phyloP scores from a whole-genome alignment of 1,140 invertebrate genomes.

The Chlorops oryzae region DNA sequence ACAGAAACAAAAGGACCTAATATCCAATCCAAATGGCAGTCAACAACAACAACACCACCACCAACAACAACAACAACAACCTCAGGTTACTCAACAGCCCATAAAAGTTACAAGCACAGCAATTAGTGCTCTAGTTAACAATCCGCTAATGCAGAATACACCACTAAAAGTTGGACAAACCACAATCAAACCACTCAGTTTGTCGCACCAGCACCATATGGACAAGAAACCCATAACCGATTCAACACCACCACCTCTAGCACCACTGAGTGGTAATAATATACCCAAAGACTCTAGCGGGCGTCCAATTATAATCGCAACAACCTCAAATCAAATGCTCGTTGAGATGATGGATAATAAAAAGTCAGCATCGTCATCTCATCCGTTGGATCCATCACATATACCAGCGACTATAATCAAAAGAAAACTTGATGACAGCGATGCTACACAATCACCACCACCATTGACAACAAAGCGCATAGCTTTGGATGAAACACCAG shows the following conservation, averaged over 20 bases:
- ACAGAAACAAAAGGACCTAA: constrained; percentile 47
- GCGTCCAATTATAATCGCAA: constrained; percentile 46
- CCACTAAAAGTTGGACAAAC: constrained; percentile 46
- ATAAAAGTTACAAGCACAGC: constrained; percentile 42
- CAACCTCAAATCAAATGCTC: constrained; percentile 45
- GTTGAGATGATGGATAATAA: constrained; percentile 63
- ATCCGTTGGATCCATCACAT: too few relatives aligned
- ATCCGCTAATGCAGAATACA: constrained; percentile 46
- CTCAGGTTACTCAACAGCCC: constrained; percentile 23
- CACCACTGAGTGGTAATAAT: constrained; percentile 47
- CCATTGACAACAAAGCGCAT: constrained; percentile 34
- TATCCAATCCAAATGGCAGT: constrained; percentile 35
- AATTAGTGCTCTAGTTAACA: constrained; percentile 48
- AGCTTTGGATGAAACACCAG: constrained; percentile 28
- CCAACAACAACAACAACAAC: constrained; percentile 52
- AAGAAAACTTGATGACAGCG: constrained; percentile 54
- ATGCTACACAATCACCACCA: too few relatives aligned
- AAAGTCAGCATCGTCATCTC: constrained; percentile 19
- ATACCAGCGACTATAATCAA: constrained; percentile 21
- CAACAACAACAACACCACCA: constrained; percentile 50
- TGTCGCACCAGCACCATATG: constrained; percentile 9
- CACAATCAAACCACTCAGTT: constrained; percentile 42
- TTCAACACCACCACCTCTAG: constrained; percentile 51
- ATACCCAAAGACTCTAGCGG: constrained; percentile 44
- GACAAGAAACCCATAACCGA: constrained; percentile 38